Conservation (phyloP, 1,140 invertebrate genomes). For the Drosophila pseudoananassae region DNA sequence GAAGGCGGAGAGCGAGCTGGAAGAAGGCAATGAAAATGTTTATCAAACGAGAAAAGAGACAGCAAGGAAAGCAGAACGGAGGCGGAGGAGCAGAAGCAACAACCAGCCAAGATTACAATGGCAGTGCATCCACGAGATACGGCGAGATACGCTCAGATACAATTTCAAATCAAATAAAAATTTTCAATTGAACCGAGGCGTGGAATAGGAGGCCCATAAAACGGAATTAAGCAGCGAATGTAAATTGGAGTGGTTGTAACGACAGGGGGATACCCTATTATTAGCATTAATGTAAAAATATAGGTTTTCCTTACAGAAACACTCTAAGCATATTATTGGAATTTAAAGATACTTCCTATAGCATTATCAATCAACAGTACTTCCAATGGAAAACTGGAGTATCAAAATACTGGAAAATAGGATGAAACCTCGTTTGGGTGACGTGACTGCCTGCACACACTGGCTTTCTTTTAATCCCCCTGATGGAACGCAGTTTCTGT, state of each 20-base stretch:
- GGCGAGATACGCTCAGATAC: conserved; percentile 11
- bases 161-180: conserved; percentile 39
- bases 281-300: too few relatives aligned
- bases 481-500: not conserved
- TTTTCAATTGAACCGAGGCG: conserved; percentile 30
- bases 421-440: conserved; percentile 12
- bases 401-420: too few relatives aligned
- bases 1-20: conserved; percentile 4
- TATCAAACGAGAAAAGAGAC: conserved; percentile 41
- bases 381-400: too few relatives aligned
- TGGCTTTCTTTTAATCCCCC: not conserved
- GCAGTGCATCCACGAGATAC: conserved; percentile 37
- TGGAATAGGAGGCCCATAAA: conserved; percentile 3
- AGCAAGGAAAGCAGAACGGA: too few relatives aligned
- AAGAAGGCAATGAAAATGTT: conserved; percentile 47
- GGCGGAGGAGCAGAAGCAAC: conserved; percentile 26
- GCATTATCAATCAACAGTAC: too few relatives aligned
- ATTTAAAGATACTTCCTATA: too few relatives aligned
- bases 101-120: conserved; percentile 44
- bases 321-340: too few relatives aligned
- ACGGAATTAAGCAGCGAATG: conserved; percentile 3
- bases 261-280: not conserved
- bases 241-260: not conserved
- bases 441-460: conserved; percentile 29
- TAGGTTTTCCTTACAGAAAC: too few relatives aligned